Conservation (phyloP, 2,888 invertebrate genomes). For the Salpingus planirostris region DNA sequence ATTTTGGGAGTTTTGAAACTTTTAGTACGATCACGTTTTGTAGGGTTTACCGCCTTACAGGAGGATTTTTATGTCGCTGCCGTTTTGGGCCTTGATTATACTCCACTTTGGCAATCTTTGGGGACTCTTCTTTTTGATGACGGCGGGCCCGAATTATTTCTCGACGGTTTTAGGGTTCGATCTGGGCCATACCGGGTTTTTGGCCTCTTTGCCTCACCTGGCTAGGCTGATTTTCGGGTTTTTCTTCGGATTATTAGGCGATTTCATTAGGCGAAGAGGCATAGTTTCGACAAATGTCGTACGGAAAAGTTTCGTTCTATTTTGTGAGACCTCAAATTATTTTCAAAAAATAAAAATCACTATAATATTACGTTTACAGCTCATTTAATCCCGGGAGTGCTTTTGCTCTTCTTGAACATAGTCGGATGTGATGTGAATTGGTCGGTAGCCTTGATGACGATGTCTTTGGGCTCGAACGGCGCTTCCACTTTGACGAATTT, state of each 20-base stretch:
- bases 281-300: constrained; percentile 47
- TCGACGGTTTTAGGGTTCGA: constrained; percentile 64
- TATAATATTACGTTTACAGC: too few relatives aligned
- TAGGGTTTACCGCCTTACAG: constrained; percentile 59
- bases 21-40: too few relatives aligned
- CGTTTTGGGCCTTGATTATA: constrained; percentile 57
- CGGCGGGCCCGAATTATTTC: constrained; percentile 66
- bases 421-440: constrained; percentile 54
- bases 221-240: constrained; percentile 60
- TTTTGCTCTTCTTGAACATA: constrained; percentile 46
- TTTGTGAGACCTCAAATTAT: constrained; percentile 49
- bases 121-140: constrained; percentile 67
- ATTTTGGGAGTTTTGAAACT: background rate
- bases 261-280: constrained; percentile 47
- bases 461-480: constrained; percentile 54
- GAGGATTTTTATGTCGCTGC: constrained; percentile 53
- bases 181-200: constrained; percentile 58
- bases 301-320: constrained; percentile 57
- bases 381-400: constrained; percentile 44
- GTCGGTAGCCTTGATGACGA: constrained; percentile 55
- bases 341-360: too few relatives aligned
- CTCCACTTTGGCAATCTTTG: constrained; percentile 70
- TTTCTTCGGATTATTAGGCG: constrained; percentile 62
- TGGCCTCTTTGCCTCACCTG: constrained; percentile 63
- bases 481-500: constrained; percentile 39